Conservation (phyloP, 2,888 invertebrate species). For the Lepidochitona cinerea region DNA sequence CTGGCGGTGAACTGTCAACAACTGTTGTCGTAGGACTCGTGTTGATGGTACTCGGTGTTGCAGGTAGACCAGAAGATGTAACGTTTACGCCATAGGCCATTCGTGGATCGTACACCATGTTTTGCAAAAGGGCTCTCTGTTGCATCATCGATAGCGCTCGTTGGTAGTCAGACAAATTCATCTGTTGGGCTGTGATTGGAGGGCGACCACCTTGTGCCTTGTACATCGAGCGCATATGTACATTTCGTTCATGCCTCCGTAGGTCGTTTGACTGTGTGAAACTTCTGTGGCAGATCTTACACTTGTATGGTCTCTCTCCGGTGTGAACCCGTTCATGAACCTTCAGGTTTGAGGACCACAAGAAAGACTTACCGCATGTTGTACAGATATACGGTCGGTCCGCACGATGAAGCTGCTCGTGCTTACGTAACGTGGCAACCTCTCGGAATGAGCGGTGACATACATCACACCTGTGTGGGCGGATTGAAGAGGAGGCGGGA, state of each 20-base stretch:
- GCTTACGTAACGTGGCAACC: conserved; percentile 58
- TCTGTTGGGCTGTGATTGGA: conserved; percentile 29
- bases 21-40: conserved; percentile 16
- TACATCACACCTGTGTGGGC: conserved; percentile 59
- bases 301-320: conserved; percentile 48
- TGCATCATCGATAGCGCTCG: conserved; percentile 59
- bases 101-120: conserved; percentile 57
- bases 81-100: conserved; percentile 33
- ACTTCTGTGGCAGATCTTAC: conserved; percentile 62
- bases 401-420: conserved; percentile 60
- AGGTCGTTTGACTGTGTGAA: conserved; percentile 65
- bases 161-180: conserved; percentile 60
- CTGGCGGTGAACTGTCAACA: conserved; percentile 8
- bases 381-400: conserved; percentile 61
- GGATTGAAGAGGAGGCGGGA: conserved; percentile 9
- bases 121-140: conserved; percentile 57
- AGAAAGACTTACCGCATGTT: conserved; percentile 61
- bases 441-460: conserved; percentile 61
- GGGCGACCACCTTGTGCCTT: conserved; percentile 31
- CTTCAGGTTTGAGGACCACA: conserved; percentile 64
- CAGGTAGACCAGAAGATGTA: background rate
- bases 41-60: conserved; percentile 11
- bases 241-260: conserved; percentile 60
- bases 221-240: conserved; percentile 55
- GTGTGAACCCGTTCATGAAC: conserved; percentile 18